A percentile compares a stretch with the other conserved stretches of the same genome.
phyloP scores from a whole-genome alignment of 2,113 vertebrate species.

The Orthonyx spaldingii region DNA sequence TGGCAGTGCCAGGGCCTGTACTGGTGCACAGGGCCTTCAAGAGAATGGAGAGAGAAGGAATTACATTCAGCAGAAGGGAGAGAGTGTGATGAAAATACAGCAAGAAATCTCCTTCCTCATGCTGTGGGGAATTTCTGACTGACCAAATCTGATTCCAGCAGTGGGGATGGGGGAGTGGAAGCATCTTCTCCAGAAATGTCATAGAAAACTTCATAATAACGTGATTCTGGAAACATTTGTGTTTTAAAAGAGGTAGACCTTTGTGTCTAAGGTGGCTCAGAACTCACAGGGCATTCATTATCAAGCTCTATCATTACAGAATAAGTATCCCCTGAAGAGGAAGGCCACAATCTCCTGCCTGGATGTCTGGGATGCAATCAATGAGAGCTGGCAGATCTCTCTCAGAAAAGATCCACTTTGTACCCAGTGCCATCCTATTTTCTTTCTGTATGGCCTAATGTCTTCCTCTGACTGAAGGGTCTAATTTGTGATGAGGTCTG shows the following conservation, averaged over 20 bases:
- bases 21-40: slow-evolving; percentile 83
- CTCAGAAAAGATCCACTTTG: neutral
- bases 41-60: neutral
- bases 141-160: neutral
- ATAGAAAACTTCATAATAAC: neutral
- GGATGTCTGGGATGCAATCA: neutral
- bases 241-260: neutral
- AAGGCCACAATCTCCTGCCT: neutral
- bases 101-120: neutral
- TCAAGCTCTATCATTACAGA: neutral
- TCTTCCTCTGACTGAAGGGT: neutral
- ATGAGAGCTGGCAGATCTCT: neutral
- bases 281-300: neutral
- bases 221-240: neutral
- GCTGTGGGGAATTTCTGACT: neutral
- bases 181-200: neutral
- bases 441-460: neutral
- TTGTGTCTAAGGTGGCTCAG: neutral
- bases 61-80: neutral
- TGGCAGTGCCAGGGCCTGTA: slow-evolving; percentile 68
- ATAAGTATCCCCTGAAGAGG: neutral
- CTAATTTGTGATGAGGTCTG: neutral
- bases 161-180: neutral
- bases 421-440: neutral
- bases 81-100: neutral